phyloP scores from a whole-genome alignment of 2,888 invertebrate genomes.

The Temnothorax ravouxi region DNA sequence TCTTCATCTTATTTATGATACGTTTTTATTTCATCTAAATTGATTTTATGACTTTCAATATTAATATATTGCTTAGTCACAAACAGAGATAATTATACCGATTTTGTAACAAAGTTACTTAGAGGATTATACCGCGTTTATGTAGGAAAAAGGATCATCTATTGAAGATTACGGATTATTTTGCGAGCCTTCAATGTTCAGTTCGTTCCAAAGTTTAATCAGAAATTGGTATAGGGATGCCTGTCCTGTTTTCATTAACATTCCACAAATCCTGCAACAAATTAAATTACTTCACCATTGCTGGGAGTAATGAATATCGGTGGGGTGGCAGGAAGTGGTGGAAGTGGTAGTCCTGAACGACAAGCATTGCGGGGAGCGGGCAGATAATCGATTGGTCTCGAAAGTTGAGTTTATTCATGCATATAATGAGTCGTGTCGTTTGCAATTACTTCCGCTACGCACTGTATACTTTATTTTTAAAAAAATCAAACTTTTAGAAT shows the following conservation, averaged over 20 bases:
- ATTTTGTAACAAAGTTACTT: background rate
- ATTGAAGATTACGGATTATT: slow-evolving; percentile 44
- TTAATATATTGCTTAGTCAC: background rate
- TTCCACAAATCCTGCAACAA: slow-evolving; percentile 85
- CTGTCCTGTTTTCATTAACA: slow-evolving; percentile 84
- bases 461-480: slow-evolving; percentile 10
- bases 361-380: slow-evolving; percentile 60
- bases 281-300: slow-evolving; percentile 85
- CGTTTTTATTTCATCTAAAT: background rate
- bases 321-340: slow-evolving; percentile 67
- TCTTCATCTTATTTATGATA: background rate
- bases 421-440: slow-evolving; percentile 66
- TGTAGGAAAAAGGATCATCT: slow-evolving; percentile 1
- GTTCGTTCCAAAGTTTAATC: slow-evolving; percentile 77
- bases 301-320: slow-evolving; percentile 83
- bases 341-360: slow-evolving; percentile 60
- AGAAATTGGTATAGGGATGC: slow-evolving; percentile 79
- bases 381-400: slow-evolving; percentile 80
- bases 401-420: slow-evolving; percentile 73
- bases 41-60: background rate
- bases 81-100: background rate
- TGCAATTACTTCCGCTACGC: slow-evolving; percentile 59
- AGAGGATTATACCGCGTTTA: background rate
- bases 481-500: slow-evolving; percentile 31
- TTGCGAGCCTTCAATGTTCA: slow-evolving; percentile 39